Conservation (phyloP, 2,797 vertebrate genomes). For the Morelia viridis region DNA sequence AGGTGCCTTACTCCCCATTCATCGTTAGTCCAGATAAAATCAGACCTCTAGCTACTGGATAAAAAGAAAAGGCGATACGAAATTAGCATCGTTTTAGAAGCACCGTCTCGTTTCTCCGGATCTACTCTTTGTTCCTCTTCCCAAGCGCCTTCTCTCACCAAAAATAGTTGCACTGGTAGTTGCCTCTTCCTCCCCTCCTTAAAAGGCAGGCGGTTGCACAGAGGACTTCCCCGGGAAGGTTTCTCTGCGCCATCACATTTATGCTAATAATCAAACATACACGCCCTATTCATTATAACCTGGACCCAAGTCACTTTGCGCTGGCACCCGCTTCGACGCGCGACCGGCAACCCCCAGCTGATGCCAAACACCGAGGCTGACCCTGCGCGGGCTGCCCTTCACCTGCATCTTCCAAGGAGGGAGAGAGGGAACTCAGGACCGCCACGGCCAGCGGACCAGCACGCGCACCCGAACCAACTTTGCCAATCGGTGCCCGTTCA, state of each 20-base stretch:
- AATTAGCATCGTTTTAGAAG: neutral
- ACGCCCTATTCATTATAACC: slow-evolving; percentile 49
- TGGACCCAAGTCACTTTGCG: slow-evolving; percentile 21
- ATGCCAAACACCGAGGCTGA: neutral
- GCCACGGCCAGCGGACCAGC: neutral
- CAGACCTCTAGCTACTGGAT: neutral
- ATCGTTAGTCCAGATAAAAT: neutral
- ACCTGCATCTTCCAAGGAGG: slow-evolving; percentile 9
- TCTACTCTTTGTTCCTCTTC: neutral
- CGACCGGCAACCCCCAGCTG: slow-evolving; percentile 18
- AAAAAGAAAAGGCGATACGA: neutral
- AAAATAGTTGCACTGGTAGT: neutral
- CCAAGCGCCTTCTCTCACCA: neutral
- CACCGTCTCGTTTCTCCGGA: neutral
- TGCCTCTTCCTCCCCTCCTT: neutral
- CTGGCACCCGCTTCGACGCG: slow-evolving; percentile 10
- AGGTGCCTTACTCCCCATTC: neutral
- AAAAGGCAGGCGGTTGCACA: neutral
- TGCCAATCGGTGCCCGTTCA: neutral
- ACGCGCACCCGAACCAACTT: slow-evolving; percentile 32
- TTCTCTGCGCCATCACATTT: slow-evolving; percentile 44
- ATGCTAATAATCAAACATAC: slow-evolving; percentile 48
- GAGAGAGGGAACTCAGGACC: neutral
- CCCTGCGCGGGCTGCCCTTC: neutral
- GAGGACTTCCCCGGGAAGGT: neutral